Percentiles rank a stretch among this genome's conserved stretches.
Conservation (phyloP, 2,888 invertebrate genomes). For the Timandra comae region DNA sequence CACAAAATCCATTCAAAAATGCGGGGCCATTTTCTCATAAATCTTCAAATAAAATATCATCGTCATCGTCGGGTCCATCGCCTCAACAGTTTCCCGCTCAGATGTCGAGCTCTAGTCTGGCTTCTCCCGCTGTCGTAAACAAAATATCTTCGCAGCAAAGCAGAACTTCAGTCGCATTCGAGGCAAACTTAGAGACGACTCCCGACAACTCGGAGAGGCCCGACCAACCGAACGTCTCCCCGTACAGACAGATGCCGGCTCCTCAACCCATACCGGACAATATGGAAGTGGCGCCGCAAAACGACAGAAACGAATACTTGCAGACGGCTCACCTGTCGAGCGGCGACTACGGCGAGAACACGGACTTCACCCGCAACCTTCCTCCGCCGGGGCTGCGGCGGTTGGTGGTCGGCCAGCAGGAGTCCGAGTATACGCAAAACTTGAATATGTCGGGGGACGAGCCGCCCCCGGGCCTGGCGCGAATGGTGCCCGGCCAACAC, state of each 20-base stretch:
- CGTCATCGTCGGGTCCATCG: constrained; percentile 29
- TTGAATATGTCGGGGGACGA: constrained; percentile 61
- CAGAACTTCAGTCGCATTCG: constrained; percentile 53
- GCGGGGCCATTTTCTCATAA: constrained; percentile 69
- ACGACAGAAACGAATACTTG: constrained; percentile 85
- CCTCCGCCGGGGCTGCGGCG: constrained; percentile 81
- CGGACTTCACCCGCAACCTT: constrained; percentile 56
- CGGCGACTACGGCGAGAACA: constrained; percentile 64
- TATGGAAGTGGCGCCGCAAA: constrained; percentile 79
- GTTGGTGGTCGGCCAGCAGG: constrained; percentile 81
- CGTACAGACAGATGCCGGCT: constrained; percentile 37
- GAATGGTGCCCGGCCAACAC: constrained; percentile 73
- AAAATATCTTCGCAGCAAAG: constrained; percentile 52
- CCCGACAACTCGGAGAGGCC: constrained; percentile 83
- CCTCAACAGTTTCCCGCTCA: constrained; percentile 41
- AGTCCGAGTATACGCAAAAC: constrained; percentile 63
- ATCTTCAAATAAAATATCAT: constrained; percentile 31
- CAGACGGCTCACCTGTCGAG: constrained; percentile 85
- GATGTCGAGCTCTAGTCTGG: constrained; percentile 44
- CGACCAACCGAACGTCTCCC: constrained; percentile 58
- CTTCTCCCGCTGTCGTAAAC: constrained; percentile 51
- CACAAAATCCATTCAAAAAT: constrained; percentile 64
- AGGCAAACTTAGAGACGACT: constrained; percentile 79
- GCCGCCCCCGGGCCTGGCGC: constrained; percentile 70
- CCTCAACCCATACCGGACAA: constrained; percentile 67